A percentile compares a stretch with the other conserved stretches of the same genome.
Evolutionary conservation across 2,113 vertebrate species (phyloP).

Genomic region (Poecilia latipinna): DNA sequence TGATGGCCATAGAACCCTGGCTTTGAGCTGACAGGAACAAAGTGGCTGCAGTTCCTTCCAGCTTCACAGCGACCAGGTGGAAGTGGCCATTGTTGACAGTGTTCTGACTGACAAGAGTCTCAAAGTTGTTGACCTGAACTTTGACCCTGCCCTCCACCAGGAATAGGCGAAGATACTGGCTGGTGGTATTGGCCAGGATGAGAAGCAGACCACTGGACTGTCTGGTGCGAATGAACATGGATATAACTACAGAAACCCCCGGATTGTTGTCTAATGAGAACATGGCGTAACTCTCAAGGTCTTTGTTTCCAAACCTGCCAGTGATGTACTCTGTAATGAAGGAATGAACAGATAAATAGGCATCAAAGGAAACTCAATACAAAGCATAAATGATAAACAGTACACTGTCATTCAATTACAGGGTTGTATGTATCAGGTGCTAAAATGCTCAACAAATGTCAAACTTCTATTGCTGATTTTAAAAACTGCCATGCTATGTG

Average conservation of each 20-base stretch:
- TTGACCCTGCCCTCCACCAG: slow-evolving; percentile 83
- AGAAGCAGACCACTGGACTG: slow-evolving; percentile 82
- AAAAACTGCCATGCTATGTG: neutral
- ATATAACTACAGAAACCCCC: slow-evolving; percentile 77
- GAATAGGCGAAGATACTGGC: slow-evolving; percentile 79
- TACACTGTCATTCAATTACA: neutral
- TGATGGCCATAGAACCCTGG: slow-evolving; percentile 77
- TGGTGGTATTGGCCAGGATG: slow-evolving; percentile 81
- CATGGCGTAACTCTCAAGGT: slow-evolving; percentile 79
- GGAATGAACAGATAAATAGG: neutral
- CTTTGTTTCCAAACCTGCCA: slow-evolving; percentile 87
- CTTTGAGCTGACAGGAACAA: slow-evolving; percentile 82
- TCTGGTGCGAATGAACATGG: slow-evolving; percentile 88
- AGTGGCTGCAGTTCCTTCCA: slow-evolving; percentile 71
- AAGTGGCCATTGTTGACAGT: slow-evolving; percentile 83
- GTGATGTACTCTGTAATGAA: slow-evolving; percentile 82
- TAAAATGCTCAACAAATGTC: neutral
- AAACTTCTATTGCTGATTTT: no score
- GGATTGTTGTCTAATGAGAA: slow-evolving; percentile 79
- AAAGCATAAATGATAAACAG: no score
- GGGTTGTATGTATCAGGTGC: neutral
- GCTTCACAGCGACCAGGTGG: slow-evolving; percentile 85
- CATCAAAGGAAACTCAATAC: no score
- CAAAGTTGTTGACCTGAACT: slow-evolving; percentile 75
- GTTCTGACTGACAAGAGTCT: slow-evolving; percentile 68